Evolutionary conservation across 1,140 invertebrate species (phyloP), one percentile per base, ranked within the genome.

Genomic region (Drosophila nasuta): DNA sequence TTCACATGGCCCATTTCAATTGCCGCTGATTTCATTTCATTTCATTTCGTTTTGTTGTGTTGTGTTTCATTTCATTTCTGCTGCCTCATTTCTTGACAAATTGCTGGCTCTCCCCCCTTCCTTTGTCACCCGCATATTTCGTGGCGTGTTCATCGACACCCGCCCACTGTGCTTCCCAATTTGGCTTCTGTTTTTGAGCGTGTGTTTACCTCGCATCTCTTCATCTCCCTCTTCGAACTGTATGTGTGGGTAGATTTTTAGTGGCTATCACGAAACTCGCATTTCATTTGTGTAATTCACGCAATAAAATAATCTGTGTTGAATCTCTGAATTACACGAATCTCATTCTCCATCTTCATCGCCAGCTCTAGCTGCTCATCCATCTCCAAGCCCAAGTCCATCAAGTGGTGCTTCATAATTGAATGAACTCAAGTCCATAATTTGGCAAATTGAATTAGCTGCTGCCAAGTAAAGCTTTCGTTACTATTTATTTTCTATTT

Each of bases 201-300:
- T 17, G 41, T 63, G 43, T 30, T 38, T 38, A 10, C 35, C 11
- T 41, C n/a, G 20, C 52, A 43, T 13, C 17, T 45, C 33, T 15
- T 28, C 45, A 4, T 25, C 35, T 38, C 35, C 35, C 35, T 38
- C 35, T 38, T 10, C 1, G 11, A 8, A 10, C 0, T 73, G 48
- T 35, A 60, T 60, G 66, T 58, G 75, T 77, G 75, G 57, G 70
- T 28, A 49, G 51, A 45, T 67, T 58, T 74, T 64, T 74, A 89
- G 85, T 81, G 74, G 85, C 76, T 82, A 75, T 87, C 75, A 78
- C 82, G 71, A 57, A 79, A 72, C 66, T 49, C 66, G 71, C 85
- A 90, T 82, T 82, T 82, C 88, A 81, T 83, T 49, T 64, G 63
- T 78, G 63, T 81, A 90, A 85, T 89, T 89, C 85, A 89, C 86